Evolutionary conservation across 2,113 vertebrate genomes (phyloP), one percentile per base, ranked within the genome.

Genomic region (Chiloscyllium plagiosum): DNA sequence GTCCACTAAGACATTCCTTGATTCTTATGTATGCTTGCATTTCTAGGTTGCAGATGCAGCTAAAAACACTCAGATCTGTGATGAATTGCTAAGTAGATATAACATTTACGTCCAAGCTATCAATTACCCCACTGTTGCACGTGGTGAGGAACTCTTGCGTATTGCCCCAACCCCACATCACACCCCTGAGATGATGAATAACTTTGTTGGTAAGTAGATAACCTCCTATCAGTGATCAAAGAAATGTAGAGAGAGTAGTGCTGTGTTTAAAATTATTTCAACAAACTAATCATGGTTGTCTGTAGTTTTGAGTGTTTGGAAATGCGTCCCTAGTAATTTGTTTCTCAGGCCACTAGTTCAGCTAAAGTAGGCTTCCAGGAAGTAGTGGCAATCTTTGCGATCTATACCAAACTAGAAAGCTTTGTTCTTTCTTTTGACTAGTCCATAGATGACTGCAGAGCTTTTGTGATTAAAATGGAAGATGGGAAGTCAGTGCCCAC

Each of bases 71-170:
- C 97, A 98, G 76, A 97, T 99, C 87, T 99, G 98, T 97, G 99
- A 99, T 96, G 97, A 98, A 96, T 97, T 99, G 96, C 99, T 99
- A 99, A 99, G 97, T 96, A 98, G 98, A 94, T 98, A 99, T 96
- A 99, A 98, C 97, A 98, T 99, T 97, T 99, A 99, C 0, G 99
- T 99, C 92, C 99, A 99, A 96, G 99, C 99, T 56, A 99, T 99
- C 96, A 99, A 99, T 96, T 99, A 99, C 96, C 99, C 99, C 0
- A 99, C 99, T 0, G 99, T 99, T 19, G 98, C 99, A 4, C 98
- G 98, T 0, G 99, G 99, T 56, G 98, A 99, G 5, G 99, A 99
- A 96, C 98, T 99, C 47, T 98, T 99, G 85, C 98, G 99, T 29
- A 99, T 99, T 2, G 99, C 99, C 3, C 99, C 99, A 4, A 99